Evolutionary conservation across 2,888 invertebrate genomes (phyloP), one percentile per base, ranked within the genome.

Genomic region (Hesperia comma): DNA sequence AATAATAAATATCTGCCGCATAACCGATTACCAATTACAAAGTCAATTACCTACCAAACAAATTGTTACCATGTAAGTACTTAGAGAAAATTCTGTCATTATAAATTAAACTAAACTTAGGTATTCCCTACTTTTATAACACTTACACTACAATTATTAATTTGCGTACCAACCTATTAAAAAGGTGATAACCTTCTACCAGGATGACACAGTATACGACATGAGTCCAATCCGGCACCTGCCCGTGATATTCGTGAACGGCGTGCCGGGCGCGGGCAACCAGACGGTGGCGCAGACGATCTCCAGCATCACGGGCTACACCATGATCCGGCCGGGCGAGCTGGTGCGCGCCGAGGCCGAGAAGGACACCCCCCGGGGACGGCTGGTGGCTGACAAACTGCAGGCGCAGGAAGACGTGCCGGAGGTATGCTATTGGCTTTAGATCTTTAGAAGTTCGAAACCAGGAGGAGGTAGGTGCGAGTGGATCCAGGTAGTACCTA

Each of bases 181-280:
- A n/a, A n/a, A 26, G 5, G 26, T 4, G 26, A 26, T 26, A 4
- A 19, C 4, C 7, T 49, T 19, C 43, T 17, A 12, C 0, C 72
- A 80, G 77, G 79, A 77, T 63, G 86, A 84, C 19, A 72, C 75
- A 69, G 74, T 79, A 49, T 93, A 92, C 78, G 93, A 93, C 71
- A 93, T 93, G 93, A 73, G 87, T 0, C 90, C 92, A 0, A 90
- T 93, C 67, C 80, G 84, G 32, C 85, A 92, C 69, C 76, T 90
- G 46, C 92, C 93, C 1, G 92, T 93, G 10, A 90, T 93, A 69
- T 93, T 93, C 75, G 92, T 93, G 69, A 92, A 91, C 72, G 93
- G 93, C 0, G 92, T 93, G 0, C 93, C 93, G 0, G 93, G 93
- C 0, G 92, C 93, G 0, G 93, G 93, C 6, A 92, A 90, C 76